A percentile compares a stretch with the other conserved stretches of the same genome.
Conservation (phyloP, 2,888 invertebrate genomes). For the Sialis fuliginosa region DNA sequence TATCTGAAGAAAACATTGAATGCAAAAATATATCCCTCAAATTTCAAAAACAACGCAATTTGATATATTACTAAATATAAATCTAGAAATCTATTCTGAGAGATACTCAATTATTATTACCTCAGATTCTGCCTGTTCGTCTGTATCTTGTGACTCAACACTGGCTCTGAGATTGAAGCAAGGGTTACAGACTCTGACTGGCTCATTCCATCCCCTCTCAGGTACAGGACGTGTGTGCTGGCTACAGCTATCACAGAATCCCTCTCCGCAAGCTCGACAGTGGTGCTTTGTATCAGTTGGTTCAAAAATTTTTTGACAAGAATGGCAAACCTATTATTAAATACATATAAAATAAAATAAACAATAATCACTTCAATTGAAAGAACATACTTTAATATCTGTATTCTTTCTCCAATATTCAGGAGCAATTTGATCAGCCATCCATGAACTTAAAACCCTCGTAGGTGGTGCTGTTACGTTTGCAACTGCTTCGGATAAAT, state of each 20-base stretch:
- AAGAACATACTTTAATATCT: conserved; percentile 40
- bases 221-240: conserved; percentile 49
- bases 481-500: conserved; percentile 36
- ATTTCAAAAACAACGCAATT: no score
- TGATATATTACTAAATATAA: conserved; percentile 4
- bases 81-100: conserved; percentile 10
- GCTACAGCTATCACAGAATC: conserved; percentile 59
- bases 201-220: conserved; percentile 47
- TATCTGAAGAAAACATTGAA: no score
- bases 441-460: conserved; percentile 46
- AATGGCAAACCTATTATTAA: conserved; percentile 37
- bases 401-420: conserved; percentile 65
- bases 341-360: background rate
- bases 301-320: conserved; percentile 40
- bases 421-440: conserved; percentile 63
- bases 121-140: conserved; percentile 18
- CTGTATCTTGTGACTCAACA: conserved; percentile 10
- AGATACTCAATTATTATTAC: conserved; percentile 8
- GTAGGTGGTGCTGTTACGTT: conserved; percentile 54
- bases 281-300: conserved; percentile 46
- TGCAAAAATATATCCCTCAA: no score
- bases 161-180: conserved; percentile 26
- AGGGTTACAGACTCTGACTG: conserved; percentile 55
- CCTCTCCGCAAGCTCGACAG: conserved; percentile 62
- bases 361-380: background rate